A percentile compares a stretch with the other conserved stretches of the same genome.
Evolutionary conservation across 2,888 invertebrate genomes (phyloP).

Genomic region (Schizotus pectinicornis): DNA sequence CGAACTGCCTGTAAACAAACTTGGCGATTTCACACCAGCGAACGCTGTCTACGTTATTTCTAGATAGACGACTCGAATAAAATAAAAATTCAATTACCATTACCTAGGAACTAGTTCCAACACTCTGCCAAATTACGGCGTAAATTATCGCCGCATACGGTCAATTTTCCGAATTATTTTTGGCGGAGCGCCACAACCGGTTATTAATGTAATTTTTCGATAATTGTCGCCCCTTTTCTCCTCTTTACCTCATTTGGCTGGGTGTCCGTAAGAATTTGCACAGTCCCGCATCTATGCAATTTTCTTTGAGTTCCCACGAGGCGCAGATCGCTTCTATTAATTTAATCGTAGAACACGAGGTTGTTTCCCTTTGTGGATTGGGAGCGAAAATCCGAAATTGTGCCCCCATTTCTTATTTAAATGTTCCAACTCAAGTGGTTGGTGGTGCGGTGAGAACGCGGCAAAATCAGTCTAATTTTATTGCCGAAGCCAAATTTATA

Average conservation of each 20-base stretch:
- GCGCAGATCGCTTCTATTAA: conserved; percentile 17
- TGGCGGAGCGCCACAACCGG: conserved; percentile 10
- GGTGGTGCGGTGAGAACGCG: background rate
- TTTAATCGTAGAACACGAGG: conserved; percentile 17
- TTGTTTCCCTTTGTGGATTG: conserved; percentile 8
- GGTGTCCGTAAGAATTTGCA: conserved; percentile 23
- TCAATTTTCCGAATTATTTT: conserved; percentile 12
- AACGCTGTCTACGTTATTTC: conserved; percentile 1
- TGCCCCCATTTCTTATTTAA: conserved; percentile 6
- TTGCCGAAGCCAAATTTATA: background rate
- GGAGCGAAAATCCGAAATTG: background rate
- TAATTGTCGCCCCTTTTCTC: too few relatives aligned
- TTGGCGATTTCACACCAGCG: background rate
- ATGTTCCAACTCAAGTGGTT: background rate
- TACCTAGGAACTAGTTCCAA: conserved; percentile 8
- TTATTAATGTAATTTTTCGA: too few relatives aligned
- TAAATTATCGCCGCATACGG: conserved; percentile 6
- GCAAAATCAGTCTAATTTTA: conserved; percentile 4
- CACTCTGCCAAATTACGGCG: conserved; percentile 6
- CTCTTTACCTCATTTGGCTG: background rate
- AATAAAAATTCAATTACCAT: conserved; percentile 4
- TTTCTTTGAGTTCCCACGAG: conserved; percentile 9
- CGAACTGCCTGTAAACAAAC: conserved; percentile 10
- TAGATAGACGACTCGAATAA: background rate
- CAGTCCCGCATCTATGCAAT: conserved; percentile 24